Evolutionary conservation across 2,797 vertebrate species (phyloP), one percentile per base, ranked within the genome.

Genomic region (Chiroxiphia lanceolata): DNA sequence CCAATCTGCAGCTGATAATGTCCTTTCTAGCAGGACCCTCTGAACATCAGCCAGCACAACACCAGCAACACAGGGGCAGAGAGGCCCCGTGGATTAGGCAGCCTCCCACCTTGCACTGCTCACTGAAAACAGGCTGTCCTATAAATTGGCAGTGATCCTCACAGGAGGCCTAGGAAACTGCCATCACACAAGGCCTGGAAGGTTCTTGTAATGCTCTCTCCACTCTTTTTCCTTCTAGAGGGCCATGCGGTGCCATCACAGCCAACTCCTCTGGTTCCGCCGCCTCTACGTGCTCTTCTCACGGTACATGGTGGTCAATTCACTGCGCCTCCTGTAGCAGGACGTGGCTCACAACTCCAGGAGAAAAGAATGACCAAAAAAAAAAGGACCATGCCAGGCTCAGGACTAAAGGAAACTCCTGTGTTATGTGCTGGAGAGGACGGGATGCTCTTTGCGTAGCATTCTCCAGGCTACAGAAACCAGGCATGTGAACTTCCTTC

Each of bases 251-350:
- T 98, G 98, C 93, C 99, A 99, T 93, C 97, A 23, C 93, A 98
- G 99, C 94, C 99, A 99, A 77, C 98, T 99, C 23, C 97, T 99
- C 84, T 99, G 99, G 99, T 99, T 99, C 89, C 99, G 99, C 81
- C 98, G 75, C 60, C 95, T 99, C 81, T 99, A 99, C 64, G 25
- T 99, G 85, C 51, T 97, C 44, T 98, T 98, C 94, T 99, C 99
- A 5, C 98, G 99, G 4, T 99, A 99, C 94, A 98, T 99, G 99
- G 97, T 98, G 71, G 93, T 99, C 94, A 99, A 99, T 96, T 99
- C 99, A 1, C 99, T 99, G 93, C 96, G 83, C 40, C 95, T 97
- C 42, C 98, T 99, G 85, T 97, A 95, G 91, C 92, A 95, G 83
- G 82, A 95, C 96, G 60, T 60, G 13, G 3, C 76, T 63, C 59